Base-by-base conservation (phyloP, 2,888 invertebrate genomes). In the Griposia aprilina region DNA sequence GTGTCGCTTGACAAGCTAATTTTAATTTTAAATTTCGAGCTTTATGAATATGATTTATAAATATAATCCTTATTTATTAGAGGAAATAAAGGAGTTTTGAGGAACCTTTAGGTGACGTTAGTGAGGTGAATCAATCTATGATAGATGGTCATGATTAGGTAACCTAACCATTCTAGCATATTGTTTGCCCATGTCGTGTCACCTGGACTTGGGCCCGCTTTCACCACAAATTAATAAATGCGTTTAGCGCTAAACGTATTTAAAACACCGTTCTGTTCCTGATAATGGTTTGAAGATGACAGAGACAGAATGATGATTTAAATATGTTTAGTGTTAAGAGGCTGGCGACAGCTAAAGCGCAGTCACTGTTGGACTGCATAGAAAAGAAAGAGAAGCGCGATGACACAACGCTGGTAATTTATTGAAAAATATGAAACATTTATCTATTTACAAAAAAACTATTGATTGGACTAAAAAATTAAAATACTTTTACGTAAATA, bases 1-100 rank as follows among this genome's bases (percentile, higher is more conserved):
- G 57, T 60, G 50, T 71, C 63, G 76, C 52, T 52, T 65, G 78
- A 23, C 63, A 74, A 55, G 67, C 70, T 76, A 73, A 85, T 85
- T 74, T 71, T 23, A 85, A 82, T 76, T 79, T 79, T 62, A 74
- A 84, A 84, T 84, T 41, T 52, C 3, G 57, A 67, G 68, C 71
- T 65, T 85, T 82, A 71, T 82, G 79, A 79, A 82, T 82, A 79
- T 73, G 45, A 73, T 45, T 78, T 67, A 81, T 74, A 60, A 76
- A 57, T 59, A 71, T 78, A 85, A 70, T 81, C 52, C 50, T 57
- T 41, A 81, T 78, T 74, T 66, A 72, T 80, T 80, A 48, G n/a
- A 48, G 0, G 10, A 80, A 84, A 71, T 69, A 74, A 26, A 41
- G 30, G 55, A 0, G n/a, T 45, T 81, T 62, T 67, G n/a, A 48